Evolutionary conservation across 1,140 invertebrate species (phyloP).

Genomic region (Meloidogyne floridensis): DNA sequence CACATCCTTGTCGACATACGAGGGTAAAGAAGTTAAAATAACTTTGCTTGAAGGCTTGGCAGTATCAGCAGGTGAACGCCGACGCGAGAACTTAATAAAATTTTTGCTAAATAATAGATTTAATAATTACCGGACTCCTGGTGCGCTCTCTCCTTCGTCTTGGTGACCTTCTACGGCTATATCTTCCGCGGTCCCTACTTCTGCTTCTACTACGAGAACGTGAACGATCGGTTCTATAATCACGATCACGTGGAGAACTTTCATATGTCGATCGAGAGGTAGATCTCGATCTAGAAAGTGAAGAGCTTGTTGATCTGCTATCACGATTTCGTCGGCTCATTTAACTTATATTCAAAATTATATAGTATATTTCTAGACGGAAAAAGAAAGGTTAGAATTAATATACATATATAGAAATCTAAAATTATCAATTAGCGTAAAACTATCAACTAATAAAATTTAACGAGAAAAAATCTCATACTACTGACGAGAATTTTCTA

Average conservation of each 20-base stretch:
- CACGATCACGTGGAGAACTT: conserved; percentile 32
- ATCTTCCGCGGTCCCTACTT: conserved; percentile 31
- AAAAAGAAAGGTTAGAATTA: neutral
- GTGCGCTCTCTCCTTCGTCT: conserved; percentile 32
- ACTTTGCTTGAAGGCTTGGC: conserved; percentile 38
- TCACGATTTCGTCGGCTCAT: conserved; percentile 22
- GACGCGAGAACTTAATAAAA: conserved; percentile 32
- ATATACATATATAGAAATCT: no score
- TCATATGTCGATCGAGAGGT: conserved; percentile 43
- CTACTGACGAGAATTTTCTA: no score
- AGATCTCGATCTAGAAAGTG: conserved; percentile 23
- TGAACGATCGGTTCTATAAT: conserved; percentile 21
- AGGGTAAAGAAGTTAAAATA: conserved; percentile 40
- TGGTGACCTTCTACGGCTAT: conserved; percentile 11
- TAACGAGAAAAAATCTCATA: no score
- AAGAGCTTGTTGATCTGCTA: conserved; percentile 21
- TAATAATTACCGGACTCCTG: conserved; percentile 38
- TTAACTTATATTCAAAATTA: neutral
- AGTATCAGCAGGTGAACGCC: conserved; percentile 31
- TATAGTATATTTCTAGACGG: neutral
- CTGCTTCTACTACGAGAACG: conserved; percentile 32
- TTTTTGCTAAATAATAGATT: conserved; percentile 23
- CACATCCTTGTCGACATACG: conserved; percentile 43
- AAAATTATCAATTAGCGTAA: no score
- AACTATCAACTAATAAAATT: no score